Evolutionary conservation across 2,113 vertebrate species (phyloP).

Genomic region (Perca fluviatilis): DNA sequence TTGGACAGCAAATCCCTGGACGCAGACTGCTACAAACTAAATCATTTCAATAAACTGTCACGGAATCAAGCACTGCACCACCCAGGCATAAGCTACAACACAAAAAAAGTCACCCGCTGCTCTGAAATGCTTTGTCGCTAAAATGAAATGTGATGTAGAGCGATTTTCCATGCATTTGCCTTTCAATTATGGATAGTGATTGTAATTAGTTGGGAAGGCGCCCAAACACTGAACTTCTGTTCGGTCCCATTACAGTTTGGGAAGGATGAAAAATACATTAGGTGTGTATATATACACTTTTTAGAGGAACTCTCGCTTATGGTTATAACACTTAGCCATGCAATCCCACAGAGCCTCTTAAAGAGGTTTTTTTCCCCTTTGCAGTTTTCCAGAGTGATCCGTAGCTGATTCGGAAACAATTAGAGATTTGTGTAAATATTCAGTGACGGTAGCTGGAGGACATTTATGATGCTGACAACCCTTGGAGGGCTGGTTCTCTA

Average conservation of each 20-base stretch:
- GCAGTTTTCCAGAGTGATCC: constrained; percentile 45
- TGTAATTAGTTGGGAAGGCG: constrained; percentile 78
- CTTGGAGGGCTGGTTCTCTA: constrained; percentile 24
- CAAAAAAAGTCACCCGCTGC: constrained; percentile 68
- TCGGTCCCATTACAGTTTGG: constrained; percentile 79
- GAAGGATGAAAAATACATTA: constrained; percentile 78
- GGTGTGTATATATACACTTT: constrained; percentile 66
- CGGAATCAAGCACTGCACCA: constrained; percentile 55
- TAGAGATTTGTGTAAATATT: constrained; percentile 53
- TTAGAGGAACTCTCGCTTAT: constrained; percentile 48
- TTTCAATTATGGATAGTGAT: constrained; percentile 84
- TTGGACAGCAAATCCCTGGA: constrained; percentile 79
- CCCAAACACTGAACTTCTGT: constrained; percentile 82
- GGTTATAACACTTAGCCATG: constrained; percentile 54
- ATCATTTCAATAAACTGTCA: constrained; percentile 78
- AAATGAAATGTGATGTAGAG: constrained; percentile 78
- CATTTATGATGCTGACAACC: constrained; percentile 36
- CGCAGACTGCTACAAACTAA: constrained; percentile 64
- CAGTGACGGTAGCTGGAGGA: constrained; percentile 19
- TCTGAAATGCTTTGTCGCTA: constrained; percentile 77
- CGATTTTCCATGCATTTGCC: constrained; percentile 76
- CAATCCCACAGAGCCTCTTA: constrained; percentile 60
- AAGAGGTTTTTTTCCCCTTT: constrained; percentile 49
- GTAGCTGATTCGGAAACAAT: constrained; percentile 57
- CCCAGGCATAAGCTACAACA: constrained; percentile 64